Evolutionary conservation across 2,113 vertebrate genomes (phyloP).

Genomic region (Irena cyanogastra): DNA sequence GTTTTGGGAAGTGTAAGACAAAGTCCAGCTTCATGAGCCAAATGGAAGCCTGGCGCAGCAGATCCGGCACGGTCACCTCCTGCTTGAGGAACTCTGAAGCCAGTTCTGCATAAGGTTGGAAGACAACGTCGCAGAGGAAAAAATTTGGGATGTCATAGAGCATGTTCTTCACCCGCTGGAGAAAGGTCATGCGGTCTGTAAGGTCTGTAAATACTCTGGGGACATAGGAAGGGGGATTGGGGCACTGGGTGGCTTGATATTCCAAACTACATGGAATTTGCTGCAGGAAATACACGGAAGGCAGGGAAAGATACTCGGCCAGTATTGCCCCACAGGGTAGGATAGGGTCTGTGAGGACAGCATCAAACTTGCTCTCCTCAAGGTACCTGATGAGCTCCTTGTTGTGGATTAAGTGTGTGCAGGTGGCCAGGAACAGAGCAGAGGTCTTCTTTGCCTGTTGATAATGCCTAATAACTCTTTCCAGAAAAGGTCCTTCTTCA

Average conservation of each 20-base stretch:
- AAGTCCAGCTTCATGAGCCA: constrained; percentile 85
- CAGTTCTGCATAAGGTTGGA: constrained; percentile 60
- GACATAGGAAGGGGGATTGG: constrained; percentile 77
- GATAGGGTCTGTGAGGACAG: constrained; percentile 80
- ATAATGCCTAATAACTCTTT: neutral
- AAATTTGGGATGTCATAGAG: constrained; percentile 9
- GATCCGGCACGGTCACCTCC: constrained; percentile 62
- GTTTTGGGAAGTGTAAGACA: constrained; percentile 72
- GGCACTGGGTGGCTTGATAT: constrained; percentile 71
- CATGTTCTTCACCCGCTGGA: constrained; percentile 75
- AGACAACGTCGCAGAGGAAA: constrained; percentile 68
- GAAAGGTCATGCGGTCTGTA: constrained; percentile 76
- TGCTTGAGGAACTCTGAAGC: constrained; percentile 68
- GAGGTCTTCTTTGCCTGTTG: neutral
- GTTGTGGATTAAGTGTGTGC: constrained; percentile 73
- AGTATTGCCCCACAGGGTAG: constrained; percentile 82
- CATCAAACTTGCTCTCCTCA: constrained; percentile 65
- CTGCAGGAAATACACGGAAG: constrained; percentile 72
- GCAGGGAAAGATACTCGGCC: constrained; percentile 74
- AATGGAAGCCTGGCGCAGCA: constrained; percentile 76
- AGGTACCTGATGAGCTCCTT: constrained; percentile 72
- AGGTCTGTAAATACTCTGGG: constrained; percentile 35
- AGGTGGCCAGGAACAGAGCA: constrained; percentile 35
- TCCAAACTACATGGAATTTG: constrained; percentile 79
- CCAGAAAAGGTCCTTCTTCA: constrained; percentile 33